These are phyloP conservation scores for Phataginus tetradactyla DNA, from an alignment of 2,797 vertebrate species.

Conservation along the genomic window DNA sequence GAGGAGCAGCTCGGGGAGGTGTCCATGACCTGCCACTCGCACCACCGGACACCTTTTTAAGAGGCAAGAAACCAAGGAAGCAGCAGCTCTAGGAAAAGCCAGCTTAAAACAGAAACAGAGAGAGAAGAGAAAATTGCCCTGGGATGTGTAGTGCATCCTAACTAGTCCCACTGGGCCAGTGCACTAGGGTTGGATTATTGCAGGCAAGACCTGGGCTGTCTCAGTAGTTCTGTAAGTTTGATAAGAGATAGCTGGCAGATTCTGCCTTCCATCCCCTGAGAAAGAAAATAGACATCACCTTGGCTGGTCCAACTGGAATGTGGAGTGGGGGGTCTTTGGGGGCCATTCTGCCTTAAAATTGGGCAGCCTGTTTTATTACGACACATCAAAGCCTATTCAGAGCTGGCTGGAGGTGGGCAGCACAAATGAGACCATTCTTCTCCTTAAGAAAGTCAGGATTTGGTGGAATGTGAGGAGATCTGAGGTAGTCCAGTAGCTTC, in stretches of 20 bases:
- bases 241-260: conserved; percentile 63
- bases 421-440: neutral
- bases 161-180: conserved; percentile 79
- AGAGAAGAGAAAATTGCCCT: conserved; percentile 70
- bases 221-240: conserved; percentile 79
- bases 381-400: neutral
- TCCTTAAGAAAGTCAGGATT: conserved; percentile 30
- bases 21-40: neutral
- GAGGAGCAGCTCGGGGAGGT: neutral
- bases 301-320: neutral
- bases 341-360: conserved; percentile 46
- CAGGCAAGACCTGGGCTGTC: conserved; percentile 74
- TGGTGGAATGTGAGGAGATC: neutral
- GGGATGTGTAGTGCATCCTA: conserved; percentile 85
- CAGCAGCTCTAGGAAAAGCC: conserved; percentile 55
- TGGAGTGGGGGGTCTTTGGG: neutral
- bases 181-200: conserved; percentile 76
- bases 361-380: conserved; percentile 19
- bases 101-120: conserved; percentile 78
- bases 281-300: conserved; percentile 59
- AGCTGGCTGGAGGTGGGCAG: neutral
- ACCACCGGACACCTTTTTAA: conserved; percentile 44
- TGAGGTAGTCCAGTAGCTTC: neutral
- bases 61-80: conserved; percentile 70
- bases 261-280: neutral